Evolutionary conservation across 2,888 invertebrate species (phyloP).

Genomic region (Drosophila pseudotakahashii): DNA sequence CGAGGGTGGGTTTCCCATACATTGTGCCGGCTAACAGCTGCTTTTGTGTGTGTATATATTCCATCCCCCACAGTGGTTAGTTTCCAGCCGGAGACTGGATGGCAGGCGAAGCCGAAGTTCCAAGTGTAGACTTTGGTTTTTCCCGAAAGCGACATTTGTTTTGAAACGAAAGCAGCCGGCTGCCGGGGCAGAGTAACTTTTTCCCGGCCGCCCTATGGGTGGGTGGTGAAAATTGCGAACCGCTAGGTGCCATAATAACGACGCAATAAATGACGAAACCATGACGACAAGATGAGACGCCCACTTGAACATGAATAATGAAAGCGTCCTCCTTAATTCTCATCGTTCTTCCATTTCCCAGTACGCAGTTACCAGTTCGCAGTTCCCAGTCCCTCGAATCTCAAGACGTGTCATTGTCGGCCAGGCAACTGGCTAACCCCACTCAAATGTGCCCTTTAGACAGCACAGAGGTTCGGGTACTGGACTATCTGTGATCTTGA

Average conservation of each 20-base stretch:
- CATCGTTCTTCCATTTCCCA: conserved; percentile 2
- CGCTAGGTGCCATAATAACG: conserved; percentile 76
- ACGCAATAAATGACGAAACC: conserved; percentile 76
- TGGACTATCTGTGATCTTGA: background rate
- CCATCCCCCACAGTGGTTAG: conserved; percentile 53
- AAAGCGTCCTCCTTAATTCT: conserved; percentile 16
- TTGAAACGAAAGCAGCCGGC: conserved; percentile 76
- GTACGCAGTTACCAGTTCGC: background rate
- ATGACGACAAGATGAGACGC: conserved; percentile 72
- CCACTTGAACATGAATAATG: conserved; percentile 77
- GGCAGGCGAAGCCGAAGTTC: conserved; percentile 18
- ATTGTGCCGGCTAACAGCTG: conserved; percentile 66
- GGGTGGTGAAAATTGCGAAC: conserved; percentile 29
- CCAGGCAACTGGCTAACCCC: conserved; percentile 27
- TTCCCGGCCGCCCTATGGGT: background rate
- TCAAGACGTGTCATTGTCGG: conserved; percentile 19
- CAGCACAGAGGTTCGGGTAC: background rate
- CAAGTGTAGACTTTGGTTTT: conserved; percentile 18
- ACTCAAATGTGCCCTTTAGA: background rate
- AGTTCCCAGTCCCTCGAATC: conserved; percentile 5
- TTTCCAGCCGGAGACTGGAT: conserved; percentile 63
- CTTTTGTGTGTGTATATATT: conserved; percentile 35
- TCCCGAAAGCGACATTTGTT: conserved; percentile 63
- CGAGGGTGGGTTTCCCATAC: conserved; percentile 54
- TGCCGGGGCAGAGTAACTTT: conserved; percentile 59